Evolutionary conservation across 2,797 vertebrate species (phyloP).

Genomic region (Anguilla megastoma): DNA sequence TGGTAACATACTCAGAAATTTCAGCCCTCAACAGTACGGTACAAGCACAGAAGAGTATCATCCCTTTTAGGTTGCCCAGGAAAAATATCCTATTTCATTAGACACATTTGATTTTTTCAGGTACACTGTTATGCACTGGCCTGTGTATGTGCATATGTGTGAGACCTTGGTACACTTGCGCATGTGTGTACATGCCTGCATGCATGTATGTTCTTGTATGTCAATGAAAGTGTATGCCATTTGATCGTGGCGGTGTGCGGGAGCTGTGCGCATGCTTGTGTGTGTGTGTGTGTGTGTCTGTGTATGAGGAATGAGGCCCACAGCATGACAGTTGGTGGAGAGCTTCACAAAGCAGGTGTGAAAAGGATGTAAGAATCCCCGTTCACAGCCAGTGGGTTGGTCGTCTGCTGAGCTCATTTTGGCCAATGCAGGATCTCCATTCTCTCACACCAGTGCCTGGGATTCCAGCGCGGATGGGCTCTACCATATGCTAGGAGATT

Average conservation of each 20-base stretch:
- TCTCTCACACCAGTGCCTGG: background rate
- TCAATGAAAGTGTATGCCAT: background rate
- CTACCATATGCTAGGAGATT: background rate
- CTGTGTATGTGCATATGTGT: background rate
- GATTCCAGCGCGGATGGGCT: background rate
- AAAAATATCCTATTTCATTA: background rate
- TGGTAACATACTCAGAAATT: constrained; percentile 17
- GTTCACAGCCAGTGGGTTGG: background rate
- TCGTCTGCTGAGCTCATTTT: background rate
- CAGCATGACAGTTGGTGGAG: constrained; percentile 18
- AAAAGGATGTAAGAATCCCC: constrained; percentile 18
- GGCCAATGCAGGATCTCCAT: background rate
- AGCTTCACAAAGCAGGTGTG: background rate
- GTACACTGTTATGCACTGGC: background rate
- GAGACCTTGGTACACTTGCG: background rate
- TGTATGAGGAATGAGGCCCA: background rate
- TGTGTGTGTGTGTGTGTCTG: background rate
- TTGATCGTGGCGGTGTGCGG: background rate
- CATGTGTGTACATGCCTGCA: background rate
- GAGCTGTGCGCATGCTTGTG: background rate
- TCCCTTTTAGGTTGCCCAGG: background rate
- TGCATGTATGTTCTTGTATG: background rate
- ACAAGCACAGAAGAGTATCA: background rate
- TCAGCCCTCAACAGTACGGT: background rate
- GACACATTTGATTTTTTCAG: background rate